Evolutionary conservation across 2,113 vertebrate genomes (phyloP).

Genomic region (Saguinus midas): DNA sequence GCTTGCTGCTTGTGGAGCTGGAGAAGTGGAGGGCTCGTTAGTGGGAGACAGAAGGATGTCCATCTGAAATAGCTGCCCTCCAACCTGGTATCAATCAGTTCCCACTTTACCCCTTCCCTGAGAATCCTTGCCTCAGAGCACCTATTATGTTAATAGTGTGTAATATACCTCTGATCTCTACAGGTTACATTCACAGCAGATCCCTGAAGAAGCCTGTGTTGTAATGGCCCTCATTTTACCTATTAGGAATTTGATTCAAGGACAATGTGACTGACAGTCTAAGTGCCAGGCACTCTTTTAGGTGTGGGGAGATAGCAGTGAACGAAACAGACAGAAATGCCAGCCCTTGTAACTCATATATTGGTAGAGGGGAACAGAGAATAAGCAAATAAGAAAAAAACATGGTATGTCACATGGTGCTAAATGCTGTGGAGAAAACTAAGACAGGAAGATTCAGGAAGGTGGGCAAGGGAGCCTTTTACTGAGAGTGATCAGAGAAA

Average conservation of each 20-base stretch:
- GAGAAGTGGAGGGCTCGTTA: not conserved
- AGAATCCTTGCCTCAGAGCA: not conserved
- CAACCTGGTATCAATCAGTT: not conserved
- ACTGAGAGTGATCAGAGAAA: not conserved
- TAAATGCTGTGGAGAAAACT: constrained; percentile 31
- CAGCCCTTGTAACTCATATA: not conserved
- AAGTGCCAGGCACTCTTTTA: not conserved
- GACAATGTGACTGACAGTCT: not conserved
- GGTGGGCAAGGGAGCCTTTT: not conserved
- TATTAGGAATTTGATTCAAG: not conserved
- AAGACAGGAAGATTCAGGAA: not conserved
- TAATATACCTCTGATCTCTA: not conserved
- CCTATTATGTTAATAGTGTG: not conserved
- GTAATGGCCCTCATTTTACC: not conserved
- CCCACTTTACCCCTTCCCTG: not conserved
- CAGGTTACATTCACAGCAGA: not conserved
- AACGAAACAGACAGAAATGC: not conserved
- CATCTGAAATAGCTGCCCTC: not conserved
- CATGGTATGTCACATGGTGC: not conserved
- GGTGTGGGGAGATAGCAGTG: not conserved
- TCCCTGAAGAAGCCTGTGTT: not conserved
- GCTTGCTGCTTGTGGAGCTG: constrained; percentile 97
- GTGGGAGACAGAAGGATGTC: not conserved
- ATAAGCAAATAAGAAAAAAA: not conserved
- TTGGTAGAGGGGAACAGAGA: not conserved